Conservation (phyloP, 2,888 invertebrate species). For the Acleris sparsana region DNA sequence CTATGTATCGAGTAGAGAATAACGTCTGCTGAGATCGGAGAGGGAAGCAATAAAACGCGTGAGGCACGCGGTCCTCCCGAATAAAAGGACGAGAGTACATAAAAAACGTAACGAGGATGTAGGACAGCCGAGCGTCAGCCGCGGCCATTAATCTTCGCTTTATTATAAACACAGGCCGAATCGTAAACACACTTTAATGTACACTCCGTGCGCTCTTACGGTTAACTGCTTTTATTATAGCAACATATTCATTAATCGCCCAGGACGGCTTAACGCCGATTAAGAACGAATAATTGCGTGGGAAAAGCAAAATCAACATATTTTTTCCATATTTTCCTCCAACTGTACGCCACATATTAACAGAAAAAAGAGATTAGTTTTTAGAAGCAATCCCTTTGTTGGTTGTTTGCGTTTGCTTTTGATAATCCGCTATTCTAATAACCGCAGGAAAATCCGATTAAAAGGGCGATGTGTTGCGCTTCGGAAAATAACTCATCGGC, state of each 20-base stretch:
- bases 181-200: constrained; percentile 73
- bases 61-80: constrained; percentile 63
- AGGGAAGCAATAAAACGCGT: constrained; percentile 66
- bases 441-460: constrained; percentile 17
- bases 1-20: constrained; percentile 45
- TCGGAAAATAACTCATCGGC: constrained; percentile 61
- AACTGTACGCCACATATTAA: too few species aligned
- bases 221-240: constrained; percentile 54
- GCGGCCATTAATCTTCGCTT: constrained; percentile 73
- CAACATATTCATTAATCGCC: constrained; percentile 33
- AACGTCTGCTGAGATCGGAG: constrained; percentile 50
- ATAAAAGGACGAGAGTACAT: constrained; percentile 66
- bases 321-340: background rate
- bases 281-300: constrained; percentile 24
- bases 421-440: too few species aligned
- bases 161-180: constrained; percentile 78
- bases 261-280: constrained; percentile 18
- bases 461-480: constrained; percentile 54
- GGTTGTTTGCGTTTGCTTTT: too few species aligned
- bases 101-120: constrained; percentile 70
- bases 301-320: constrained; percentile 2
- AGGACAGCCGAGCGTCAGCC: constrained; percentile 57
- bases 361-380: background rate
- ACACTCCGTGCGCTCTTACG: constrained; percentile 52
- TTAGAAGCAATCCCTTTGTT: background rate